Base-by-base conservation (phyloP, 2,888 invertebrate species). In the Prosopocoilus inquinatus region DNA sequence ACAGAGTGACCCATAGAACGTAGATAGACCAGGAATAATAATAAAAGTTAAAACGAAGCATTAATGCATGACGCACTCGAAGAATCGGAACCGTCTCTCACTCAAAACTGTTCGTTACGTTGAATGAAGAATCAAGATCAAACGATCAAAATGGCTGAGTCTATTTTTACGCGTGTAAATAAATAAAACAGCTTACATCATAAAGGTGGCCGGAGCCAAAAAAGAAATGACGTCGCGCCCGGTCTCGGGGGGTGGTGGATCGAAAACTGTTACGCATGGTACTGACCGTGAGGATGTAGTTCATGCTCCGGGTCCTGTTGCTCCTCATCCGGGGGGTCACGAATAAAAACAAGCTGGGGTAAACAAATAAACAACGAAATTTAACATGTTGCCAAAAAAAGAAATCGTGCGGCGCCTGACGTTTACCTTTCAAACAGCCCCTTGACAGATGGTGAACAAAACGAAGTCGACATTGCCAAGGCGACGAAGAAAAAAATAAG, bases 1-100 rank as follows among this genome's bases (percentile, higher is more conserved):
- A 58, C 35, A 70, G 51, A 16, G 63, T 47, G 47, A 60, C 61
- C 75, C 73, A 74, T 46, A 67, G 55, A 15, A 43, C 41, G 32
- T 41, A 58, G 33, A 60, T 5, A 33, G 57, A 48, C 55, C 58
- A 61, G 43, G 55, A 56, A 20, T 57, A 48, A 11, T 55, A 56
- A 20, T 57, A 48, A 11, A 47, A 13, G 20, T n/a, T 35, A n/a
- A n/a, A n/a, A 4, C 28, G 16, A 32, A 45, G 11, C 12, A 15
- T n/a, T 35, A 47, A 38, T 12, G 13, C 20, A 28, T 13, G 38
- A 7, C 7, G 20, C 20, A 28, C 20, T 28, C 20, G 7, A 28
- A 28, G 7, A 5, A 28, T 1, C 7, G 5, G 20, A 28, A 28
- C 2, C 20, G 20, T 20, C 20, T 20, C 20, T 4, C 20, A 20